phyloP scores from a whole-genome alignment of 2,888 invertebrate genomes.

The Caenorhabditis imperialis region DNA sequence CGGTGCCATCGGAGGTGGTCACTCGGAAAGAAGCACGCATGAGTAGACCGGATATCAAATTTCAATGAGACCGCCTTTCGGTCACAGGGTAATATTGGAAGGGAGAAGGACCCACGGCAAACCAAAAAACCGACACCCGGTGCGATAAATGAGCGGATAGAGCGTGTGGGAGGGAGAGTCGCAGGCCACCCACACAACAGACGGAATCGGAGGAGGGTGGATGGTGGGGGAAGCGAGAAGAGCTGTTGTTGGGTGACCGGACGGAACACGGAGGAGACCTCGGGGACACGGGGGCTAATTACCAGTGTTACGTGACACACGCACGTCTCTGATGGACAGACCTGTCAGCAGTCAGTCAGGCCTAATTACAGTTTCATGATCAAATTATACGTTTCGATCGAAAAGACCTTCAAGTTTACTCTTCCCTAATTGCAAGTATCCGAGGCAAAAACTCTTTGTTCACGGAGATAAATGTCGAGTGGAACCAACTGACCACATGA shows the following conservation, averaged over 20 bases:
- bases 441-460: conserved; percentile 1
- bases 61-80: conserved; percentile 41
- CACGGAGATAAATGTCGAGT: neutral
- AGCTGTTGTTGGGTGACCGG: conserved; percentile 33
- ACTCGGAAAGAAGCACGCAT: neutral
- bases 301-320: conserved; percentile 53
- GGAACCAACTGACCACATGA: no score
- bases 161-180: conserved; percentile 12
- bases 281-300: conserved; percentile 30
- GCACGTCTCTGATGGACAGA: conserved; percentile 47
- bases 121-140: conserved; percentile 27
- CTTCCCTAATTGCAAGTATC: conserved; percentile 3
- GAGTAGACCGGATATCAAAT: conserved; percentile 20
- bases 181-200: conserved; percentile 7
- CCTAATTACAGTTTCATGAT: conserved; percentile 51
- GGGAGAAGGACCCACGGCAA: conserved; percentile 23
- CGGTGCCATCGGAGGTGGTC: neutral
- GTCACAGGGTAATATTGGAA: no score
- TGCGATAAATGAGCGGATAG: conserved; percentile 18
- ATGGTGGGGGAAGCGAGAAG: conserved; percentile 14
- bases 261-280: conserved; percentile 29
- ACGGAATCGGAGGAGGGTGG: conserved; percentile 8
- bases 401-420: conserved; percentile 23
- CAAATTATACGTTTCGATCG: conserved; percentile 42
- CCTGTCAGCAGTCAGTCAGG: conserved; percentile 33